Percentiles rank a stretch among this genome's conserved stretches.
Conservation (phyloP, 2,113 vertebrate genomes). For the Recurvirostra avosetta region DNA sequence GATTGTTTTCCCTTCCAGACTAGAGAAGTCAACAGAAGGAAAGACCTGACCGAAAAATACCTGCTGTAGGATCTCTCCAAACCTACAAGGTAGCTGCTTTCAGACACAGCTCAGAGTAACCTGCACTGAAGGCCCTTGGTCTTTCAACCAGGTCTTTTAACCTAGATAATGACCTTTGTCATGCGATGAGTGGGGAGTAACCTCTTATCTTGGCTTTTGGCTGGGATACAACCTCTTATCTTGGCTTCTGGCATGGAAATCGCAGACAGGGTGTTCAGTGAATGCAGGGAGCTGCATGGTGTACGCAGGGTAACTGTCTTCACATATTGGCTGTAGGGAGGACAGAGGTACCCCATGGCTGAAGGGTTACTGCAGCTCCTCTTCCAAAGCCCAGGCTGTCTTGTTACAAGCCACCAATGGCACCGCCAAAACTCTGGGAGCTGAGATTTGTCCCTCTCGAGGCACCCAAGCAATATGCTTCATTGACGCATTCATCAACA, state of each 20-base stretch:
- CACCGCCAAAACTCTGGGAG: not conserved
- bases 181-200: not conserved
- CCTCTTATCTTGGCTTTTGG: not conserved
- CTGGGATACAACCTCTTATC: not conserved
- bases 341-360: not conserved
- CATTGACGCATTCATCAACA: accelerated
- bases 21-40: not conserved
- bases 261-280: not conserved
- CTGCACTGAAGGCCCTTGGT: not conserved
- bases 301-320: not conserved
- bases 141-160: not conserved
- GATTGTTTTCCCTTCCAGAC: not conserved
- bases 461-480: not conserved
- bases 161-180: not conserved
- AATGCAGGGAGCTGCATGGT: not conserved
- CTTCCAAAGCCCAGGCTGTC: not conserved
- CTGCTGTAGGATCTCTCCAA: not conserved
- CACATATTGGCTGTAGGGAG: not conserved
- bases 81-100: not conserved
- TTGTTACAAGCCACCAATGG: not conserved
- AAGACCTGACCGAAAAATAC: not conserved
- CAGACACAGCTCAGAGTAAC: not conserved
- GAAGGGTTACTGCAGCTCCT: not conserved
- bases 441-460: not conserved
- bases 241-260: not conserved